Conservation (phyloP, 2,888 invertebrate genomes). For the Spodoptera picta region DNA sequence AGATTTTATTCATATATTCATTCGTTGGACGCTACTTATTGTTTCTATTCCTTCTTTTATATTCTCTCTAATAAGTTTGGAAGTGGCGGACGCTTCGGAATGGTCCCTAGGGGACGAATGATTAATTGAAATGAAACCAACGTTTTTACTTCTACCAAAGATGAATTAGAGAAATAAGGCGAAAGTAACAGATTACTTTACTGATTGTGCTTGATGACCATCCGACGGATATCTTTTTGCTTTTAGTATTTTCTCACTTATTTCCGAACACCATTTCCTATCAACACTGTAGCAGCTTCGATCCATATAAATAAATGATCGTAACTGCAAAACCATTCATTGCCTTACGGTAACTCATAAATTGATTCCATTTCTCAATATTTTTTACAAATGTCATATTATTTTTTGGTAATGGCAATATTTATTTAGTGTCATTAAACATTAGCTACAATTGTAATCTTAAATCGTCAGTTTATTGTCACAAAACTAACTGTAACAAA, state of each 20-base stretch:
- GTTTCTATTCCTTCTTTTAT: constrained; percentile 55
- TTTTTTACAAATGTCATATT: too few relatives aligned
- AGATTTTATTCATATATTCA: constrained; percentile 62
- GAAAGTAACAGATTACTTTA: constrained; percentile 45
- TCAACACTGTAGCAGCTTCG: not conserved
- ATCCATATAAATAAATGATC: constrained; percentile 5
- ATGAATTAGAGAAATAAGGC: constrained; percentile 51
- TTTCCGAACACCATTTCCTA: constrained; percentile 15
- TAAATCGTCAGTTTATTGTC: too few relatives aligned
- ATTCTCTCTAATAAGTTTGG: constrained; percentile 57
- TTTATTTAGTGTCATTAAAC: too few relatives aligned
- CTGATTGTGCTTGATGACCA: constrained; percentile 40
- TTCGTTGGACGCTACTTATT: constrained; percentile 55
- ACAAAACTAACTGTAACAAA: too few relatives aligned
- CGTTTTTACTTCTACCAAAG: constrained; percentile 51
- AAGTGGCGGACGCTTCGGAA: constrained; percentile 51
- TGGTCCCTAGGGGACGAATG: constrained; percentile 47
- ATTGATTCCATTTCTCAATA: not conserved
- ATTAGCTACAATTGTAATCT: too few relatives aligned
- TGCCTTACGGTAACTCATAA: too few relatives aligned
- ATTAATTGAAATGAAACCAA: constrained; percentile 54
- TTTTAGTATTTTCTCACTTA: constrained; percentile 27
- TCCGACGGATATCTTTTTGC: constrained; percentile 50
- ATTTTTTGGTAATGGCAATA: too few relatives aligned
- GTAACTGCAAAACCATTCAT: too few relatives aligned